Evolutionary conservation across 2,797 vertebrate species (phyloP).

Genomic region (Oryzias sinensis): DNA sequence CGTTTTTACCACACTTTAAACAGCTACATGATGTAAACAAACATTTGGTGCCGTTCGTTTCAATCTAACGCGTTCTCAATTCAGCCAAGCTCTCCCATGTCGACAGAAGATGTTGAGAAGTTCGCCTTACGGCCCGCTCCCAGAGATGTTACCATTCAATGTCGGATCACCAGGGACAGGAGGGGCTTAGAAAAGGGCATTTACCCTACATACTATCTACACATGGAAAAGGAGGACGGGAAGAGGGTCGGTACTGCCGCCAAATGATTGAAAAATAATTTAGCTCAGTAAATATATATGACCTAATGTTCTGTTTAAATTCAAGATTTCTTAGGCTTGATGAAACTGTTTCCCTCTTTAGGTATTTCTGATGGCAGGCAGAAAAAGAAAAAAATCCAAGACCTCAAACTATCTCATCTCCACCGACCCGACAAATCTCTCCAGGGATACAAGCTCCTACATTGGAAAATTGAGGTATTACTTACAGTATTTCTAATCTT

Average conservation of each 20-base stretch:
- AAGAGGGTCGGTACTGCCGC: slow-evolving; percentile 70
- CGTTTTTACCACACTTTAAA: not conserved
- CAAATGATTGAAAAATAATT: not conserved
- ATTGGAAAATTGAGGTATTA: slow-evolving; percentile 88
- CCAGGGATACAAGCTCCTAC: slow-evolving; percentile 81
- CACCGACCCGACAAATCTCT: slow-evolving; percentile 83
- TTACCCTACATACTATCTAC: slow-evolving; percentile 89
- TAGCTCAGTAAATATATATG: not conserved
- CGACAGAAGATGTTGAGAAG: slow-evolving; percentile 78
- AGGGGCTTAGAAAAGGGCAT: slow-evolving; percentile 86
- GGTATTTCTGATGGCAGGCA: slow-evolving; percentile 88
- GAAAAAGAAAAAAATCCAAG: slow-evolving; percentile 89
- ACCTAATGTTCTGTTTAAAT: not conserved
- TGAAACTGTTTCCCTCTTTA: slow-evolving; percentile 36
- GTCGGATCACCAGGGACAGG: slow-evolving; percentile 84
- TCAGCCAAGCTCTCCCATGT: slow-evolving; percentile 63
- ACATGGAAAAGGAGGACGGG: slow-evolving; percentile 84
- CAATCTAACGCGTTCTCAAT: not conserved
- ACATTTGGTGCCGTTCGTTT: too few relatives aligned
- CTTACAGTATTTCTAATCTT: not conserved
- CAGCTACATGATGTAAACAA: not conserved
- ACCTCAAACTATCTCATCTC: slow-evolving; percentile 92
- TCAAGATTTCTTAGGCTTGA: not conserved
- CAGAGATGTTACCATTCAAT: slow-evolving; percentile 78
- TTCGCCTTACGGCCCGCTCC: slow-evolving; percentile 81